Evolutionary conservation across 2,888 invertebrate genomes (phyloP), one percentile per base, ranked within the genome.

Genomic region (Drosophila mettleri): DNA sequence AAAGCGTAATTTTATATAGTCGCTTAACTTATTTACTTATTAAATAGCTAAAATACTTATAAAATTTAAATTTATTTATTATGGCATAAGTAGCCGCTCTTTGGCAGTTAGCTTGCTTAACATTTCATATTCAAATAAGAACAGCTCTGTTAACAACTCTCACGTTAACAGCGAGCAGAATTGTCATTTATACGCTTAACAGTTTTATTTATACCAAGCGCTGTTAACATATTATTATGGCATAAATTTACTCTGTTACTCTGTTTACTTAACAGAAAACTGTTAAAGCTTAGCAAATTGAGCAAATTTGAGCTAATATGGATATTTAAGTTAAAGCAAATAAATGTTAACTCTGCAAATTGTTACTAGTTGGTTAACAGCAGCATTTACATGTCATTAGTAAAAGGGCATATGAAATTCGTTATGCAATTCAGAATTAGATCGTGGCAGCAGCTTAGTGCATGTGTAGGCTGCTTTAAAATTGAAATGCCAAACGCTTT

Each of bases 401-500:
- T n/a, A 4, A 16, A 16, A 74, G 78, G 45, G 73, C 18, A 74
- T 77, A 3, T 8, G 0, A 3, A 31, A 51, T 71, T 66, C 74
- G 58, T 59, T 62, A 43, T 29, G 7, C n/a, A 31, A 9, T 9
- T 33, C 12, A 14, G 16, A 43, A 22, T 14, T 10, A 29, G 34
- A 12, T 27, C 20, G 16, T 27, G 45, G 14, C 27, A 45, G 45
- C 57, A 46, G 41, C 33, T 62, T n/a, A 10, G 53, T 38, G 36
- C 57, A 60, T 62, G 74, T 73, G 62, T 60, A 66, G 85, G 66
- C 62, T 69, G 76, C 69, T 72, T 69, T 67, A 27, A 77, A 86
- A 86, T 88, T 88, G 86, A 88, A 88, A 83, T 83, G 83, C 86
- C 86, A 79, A 83, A 77, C 63, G 83, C 69, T 74, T 83, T 82